Evolutionary conservation across 1,140 invertebrate genomes (phyloP).

Genomic region (Heliconius congener): DNA sequence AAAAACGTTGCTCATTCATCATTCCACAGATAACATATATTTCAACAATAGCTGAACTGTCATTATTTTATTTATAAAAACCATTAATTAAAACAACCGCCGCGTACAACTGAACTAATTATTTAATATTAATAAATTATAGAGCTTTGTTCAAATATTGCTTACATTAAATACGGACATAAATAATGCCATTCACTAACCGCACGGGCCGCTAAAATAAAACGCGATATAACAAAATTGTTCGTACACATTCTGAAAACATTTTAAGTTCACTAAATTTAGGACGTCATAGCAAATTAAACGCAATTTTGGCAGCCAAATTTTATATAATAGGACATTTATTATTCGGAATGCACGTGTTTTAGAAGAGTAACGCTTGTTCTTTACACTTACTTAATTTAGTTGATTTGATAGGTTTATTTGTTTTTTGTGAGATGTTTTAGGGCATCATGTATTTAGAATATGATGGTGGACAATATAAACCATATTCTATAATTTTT

Average conservation of each 20-base stretch:
- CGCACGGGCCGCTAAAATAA: slow-evolving; percentile 37
- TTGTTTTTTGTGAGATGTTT: background rate
- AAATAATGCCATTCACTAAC: slow-evolving; percentile 37
- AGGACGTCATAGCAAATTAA: slow-evolving; percentile 36
- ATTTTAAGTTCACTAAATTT: slow-evolving; percentile 40
- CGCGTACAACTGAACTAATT: slow-evolving; percentile 36
- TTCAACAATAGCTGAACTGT: background rate
- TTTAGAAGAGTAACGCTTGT: background rate
- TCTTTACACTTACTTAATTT: background rate
- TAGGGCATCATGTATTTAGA: too few species aligned
- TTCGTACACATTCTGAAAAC: slow-evolving; percentile 29
- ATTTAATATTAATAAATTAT: slow-evolving; percentile 42
- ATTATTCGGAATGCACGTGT: background rate
- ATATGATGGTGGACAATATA: too few species aligned
- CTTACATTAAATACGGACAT: slow-evolving; percentile 34
- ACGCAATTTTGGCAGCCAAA: slow-evolving; percentile 30
- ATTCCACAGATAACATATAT: slow-evolving; percentile 10
- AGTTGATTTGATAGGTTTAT: background rate
- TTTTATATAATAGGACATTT: slow-evolving; percentile 12
- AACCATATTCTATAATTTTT: too few species aligned
- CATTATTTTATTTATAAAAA: slow-evolving; percentile 13
- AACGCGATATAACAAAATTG: slow-evolving; percentile 35
- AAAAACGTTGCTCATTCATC: background rate
- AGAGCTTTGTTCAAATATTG: slow-evolving; percentile 38
- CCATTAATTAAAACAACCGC: slow-evolving; percentile 32